Percentiles rank a stretch among this genome's conserved stretches.
Evolutionary conservation across 1,140 invertebrate species (phyloP).

Genomic region (Eupeodes corollae): DNA sequence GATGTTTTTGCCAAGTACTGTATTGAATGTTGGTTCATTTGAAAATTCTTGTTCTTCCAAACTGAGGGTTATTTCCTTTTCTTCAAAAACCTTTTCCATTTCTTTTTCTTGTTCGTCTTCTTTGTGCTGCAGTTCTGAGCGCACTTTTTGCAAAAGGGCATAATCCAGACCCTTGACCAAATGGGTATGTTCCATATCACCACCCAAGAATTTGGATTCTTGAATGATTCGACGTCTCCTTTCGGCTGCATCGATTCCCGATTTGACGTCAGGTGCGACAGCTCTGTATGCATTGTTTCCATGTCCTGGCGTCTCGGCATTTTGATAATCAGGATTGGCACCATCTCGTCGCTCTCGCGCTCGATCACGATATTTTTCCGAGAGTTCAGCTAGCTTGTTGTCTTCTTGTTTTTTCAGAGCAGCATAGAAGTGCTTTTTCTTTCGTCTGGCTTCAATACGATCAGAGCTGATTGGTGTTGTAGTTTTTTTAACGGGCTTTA

Average conservation of each 20-base stretch:
- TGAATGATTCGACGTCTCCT: conserved; percentile 90
- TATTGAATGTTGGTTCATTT: conserved; percentile 72
- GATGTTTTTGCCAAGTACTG: conserved; percentile 63
- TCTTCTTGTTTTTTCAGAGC: conserved; percentile 92
- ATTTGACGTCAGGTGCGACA: conserved; percentile 89
- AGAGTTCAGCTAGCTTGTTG: conserved; percentile 88
- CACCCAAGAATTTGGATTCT: conserved; percentile 98
- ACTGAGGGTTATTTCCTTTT: conserved; percentile 44
- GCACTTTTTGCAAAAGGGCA: conserved; percentile 93
- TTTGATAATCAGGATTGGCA: conserved; percentile 67
- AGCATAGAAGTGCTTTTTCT: conserved; percentile 86
- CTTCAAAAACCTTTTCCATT: conserved; percentile 54
- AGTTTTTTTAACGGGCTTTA: conserved; percentile 34
- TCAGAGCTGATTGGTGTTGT: conserved; percentile 40
- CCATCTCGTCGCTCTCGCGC: conserved; percentile 90
- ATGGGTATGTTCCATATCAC: conserved; percentile 99
- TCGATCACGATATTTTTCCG: conserved; percentile 86
- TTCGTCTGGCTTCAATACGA: conserved; percentile 60
- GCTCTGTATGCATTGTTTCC: conserved; percentile 74
- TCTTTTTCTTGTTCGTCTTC: conserved; percentile 77
- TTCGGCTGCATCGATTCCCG: conserved; percentile 90
- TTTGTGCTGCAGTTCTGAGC: conserved; percentile 67
- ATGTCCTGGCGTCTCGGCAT: conserved; percentile 54
- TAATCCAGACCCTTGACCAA: conserved; percentile 99
- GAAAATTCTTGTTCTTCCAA: conserved; percentile 45